A percentile compares a stretch with the other conserved stretches of the same genome.
Evolutionary conservation across 2,888 invertebrate genomes (phyloP).

Genomic region (Yponomeuta plumbellus): DNA sequence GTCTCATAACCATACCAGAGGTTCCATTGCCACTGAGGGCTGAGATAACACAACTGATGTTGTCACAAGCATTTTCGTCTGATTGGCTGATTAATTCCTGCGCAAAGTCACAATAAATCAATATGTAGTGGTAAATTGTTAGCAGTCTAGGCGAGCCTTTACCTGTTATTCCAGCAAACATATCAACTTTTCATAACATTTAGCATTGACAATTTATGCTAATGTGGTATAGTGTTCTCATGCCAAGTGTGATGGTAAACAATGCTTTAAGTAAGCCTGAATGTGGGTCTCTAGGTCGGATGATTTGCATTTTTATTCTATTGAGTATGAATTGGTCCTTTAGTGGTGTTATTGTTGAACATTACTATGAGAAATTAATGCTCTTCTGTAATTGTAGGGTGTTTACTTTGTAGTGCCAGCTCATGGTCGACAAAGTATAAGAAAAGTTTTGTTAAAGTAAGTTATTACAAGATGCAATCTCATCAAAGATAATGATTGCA

Average conservation of each 20-base stretch:
- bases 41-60: not conserved
- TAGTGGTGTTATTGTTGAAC: not conserved
- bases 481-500: too few relatives aligned
- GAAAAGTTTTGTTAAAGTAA: too few relatives aligned
- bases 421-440: not conserved
- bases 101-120: too few relatives aligned
- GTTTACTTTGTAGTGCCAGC: not conserved
- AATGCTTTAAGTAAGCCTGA: not conserved
- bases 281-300: conserved; percentile 12
- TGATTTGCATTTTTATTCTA: conserved; percentile 8
- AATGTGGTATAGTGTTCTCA: conserved; percentile 4
- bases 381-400: not conserved
- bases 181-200: conserved; percentile 1
- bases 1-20: too few relatives aligned
- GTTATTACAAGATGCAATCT: too few relatives aligned
- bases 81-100: too few relatives aligned
- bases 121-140: not conserved
- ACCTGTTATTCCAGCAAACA: not conserved
- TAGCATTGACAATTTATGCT: conserved; percentile 11
- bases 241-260: conserved; percentile 4
- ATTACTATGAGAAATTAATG: not conserved
- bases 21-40: too few relatives aligned
- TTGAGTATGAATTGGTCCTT: not conserved
- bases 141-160: not conserved
- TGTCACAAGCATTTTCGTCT: not conserved